phyloP scores from a whole-genome alignment of 2,797 vertebrate genomes.

The Perodicticus potto region DNA sequence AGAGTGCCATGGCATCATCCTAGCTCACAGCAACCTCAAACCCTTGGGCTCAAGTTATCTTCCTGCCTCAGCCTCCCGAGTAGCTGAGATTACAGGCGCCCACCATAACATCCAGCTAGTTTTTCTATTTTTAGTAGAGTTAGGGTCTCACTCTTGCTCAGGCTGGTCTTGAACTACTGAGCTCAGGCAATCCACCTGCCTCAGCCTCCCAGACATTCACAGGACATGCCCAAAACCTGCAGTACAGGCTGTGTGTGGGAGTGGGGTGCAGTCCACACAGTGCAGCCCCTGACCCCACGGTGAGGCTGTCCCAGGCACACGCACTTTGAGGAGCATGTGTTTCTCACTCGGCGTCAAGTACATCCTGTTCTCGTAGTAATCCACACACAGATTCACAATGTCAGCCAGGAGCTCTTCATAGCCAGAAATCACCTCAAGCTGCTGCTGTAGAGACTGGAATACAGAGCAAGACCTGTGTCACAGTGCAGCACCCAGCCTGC shows the following conservation, averaged over 20 bases:
- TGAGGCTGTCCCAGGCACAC: conserved; percentile 31
- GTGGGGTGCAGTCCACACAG: background rate
- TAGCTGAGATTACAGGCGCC: too few species aligned
- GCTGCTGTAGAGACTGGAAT: conserved; percentile 96
- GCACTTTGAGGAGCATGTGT: conserved; percentile 98
- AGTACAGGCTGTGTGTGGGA: too few species aligned
- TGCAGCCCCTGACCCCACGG: background rate
- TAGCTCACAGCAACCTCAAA: too few species aligned
- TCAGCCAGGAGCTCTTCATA: conserved; percentile 98
- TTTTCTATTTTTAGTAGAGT: too few species aligned
- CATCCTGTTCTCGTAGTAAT: conserved; percentile 99
- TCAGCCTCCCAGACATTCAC: background rate
- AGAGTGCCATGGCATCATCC: too few species aligned
- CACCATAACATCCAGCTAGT: too few species aligned
- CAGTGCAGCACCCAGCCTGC: fast-evolving
- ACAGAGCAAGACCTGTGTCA: background rate
- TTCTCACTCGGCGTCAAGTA: conserved; percentile 98
- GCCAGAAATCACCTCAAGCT: conserved; percentile 97
- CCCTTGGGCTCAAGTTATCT: too few species aligned
- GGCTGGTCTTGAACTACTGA: too few species aligned
- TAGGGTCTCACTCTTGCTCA: too few species aligned
- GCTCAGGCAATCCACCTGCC: too few species aligned
- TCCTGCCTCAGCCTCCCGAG: too few species aligned
- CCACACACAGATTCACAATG: conserved; percentile 98
- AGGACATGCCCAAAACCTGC: background rate